A percentile compares a stretch with the other conserved stretches of the same genome.
phyloP scores from a whole-genome alignment of 2,797 vertebrate species.

The Synaphobranchus kaupii region DNA sequence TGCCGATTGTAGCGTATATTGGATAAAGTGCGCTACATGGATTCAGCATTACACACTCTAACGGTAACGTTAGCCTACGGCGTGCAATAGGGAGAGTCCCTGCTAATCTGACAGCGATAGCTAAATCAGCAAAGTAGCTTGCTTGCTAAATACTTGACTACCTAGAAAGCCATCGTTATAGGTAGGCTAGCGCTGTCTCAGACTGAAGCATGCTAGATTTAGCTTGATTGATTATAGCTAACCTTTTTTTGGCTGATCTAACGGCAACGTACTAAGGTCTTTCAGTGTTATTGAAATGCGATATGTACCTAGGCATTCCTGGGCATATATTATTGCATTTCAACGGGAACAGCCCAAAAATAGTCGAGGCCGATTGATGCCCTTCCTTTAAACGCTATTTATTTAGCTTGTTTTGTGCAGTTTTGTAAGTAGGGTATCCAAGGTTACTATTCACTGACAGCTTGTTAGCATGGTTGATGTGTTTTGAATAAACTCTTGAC shows the following conservation, averaged over 20 bases:
- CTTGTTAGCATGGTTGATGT: neutral
- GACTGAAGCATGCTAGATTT: neutral
- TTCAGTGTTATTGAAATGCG: neutral
- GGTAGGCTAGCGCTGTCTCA: neutral
- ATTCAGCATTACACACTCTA: neutral
- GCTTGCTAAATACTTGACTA: neutral
- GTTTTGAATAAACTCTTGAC: neutral
- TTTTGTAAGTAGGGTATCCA: neutral
- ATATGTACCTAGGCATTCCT: too few species aligned
- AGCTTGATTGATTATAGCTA: neutral
- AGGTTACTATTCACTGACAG: neutral
- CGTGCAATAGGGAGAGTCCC: neutral
- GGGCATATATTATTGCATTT: too few species aligned
- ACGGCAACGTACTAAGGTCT: neutral
- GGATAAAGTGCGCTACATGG: neutral
- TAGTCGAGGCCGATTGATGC: neutral
- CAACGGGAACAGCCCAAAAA: neutral
- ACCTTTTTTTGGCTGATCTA: neutral
- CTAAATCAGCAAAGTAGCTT: neutral
- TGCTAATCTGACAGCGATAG: neutral
- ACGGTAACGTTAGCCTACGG: neutral
- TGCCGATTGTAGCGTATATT: neutral
- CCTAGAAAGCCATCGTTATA: neutral
- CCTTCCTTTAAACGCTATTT: neutral
- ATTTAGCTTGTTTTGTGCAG: neutral